Conservation (phyloP, 2,797 vertebrate genomes). For the Mycteria americana region DNA sequence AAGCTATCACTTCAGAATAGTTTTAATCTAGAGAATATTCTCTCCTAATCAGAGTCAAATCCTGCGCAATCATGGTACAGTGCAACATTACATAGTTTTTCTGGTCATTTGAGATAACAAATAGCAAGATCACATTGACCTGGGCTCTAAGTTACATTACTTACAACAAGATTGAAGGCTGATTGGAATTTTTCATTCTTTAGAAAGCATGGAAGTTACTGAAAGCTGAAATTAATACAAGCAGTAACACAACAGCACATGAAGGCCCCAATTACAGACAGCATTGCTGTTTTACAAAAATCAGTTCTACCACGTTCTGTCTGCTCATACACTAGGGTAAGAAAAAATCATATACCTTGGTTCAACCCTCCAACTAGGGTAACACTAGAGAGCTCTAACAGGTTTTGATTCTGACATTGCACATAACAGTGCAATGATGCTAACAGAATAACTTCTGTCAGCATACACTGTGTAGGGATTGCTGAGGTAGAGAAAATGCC, state of each 20-base stretch:
- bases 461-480: background rate
- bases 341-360: background rate
- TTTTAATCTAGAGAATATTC: background rate
- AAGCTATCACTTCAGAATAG: background rate
- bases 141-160: background rate
- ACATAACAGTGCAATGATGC: background rate
- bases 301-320: background rate
- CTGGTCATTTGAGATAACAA: background rate
- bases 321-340: fast-evolving
- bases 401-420: background rate
- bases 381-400: background rate
- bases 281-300: background rate
- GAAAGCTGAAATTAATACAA: background rate
- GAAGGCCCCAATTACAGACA: background rate
- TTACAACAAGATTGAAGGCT: background rate
- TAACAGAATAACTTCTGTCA: background rate
- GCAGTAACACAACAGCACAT: background rate
- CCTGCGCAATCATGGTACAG: background rate
- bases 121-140: background rate
- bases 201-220: background rate
- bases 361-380: background rate
- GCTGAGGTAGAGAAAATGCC: background rate
- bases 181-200: background rate
- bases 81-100: background rate
- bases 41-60: background rate